phyloP scores from a whole-genome alignment of 2,888 invertebrate species.

The Meteorus cinctellus region DNA sequence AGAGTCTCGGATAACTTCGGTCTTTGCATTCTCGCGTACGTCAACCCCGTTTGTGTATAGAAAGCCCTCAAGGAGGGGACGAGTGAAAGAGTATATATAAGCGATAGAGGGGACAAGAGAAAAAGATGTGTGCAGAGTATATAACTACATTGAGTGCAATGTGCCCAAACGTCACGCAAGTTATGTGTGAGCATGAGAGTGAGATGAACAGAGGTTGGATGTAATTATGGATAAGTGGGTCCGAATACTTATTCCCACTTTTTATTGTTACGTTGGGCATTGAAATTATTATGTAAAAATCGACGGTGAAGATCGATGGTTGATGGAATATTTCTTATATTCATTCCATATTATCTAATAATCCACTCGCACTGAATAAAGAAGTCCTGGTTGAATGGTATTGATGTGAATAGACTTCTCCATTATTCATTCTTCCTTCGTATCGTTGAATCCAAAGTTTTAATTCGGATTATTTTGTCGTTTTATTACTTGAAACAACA shows the following conservation, averaged over 20 bases:
- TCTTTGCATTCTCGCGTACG: conserved; percentile 65
- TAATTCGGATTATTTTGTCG: too few relatives aligned
- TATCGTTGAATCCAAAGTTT: too few relatives aligned
- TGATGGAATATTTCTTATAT: too few relatives aligned
- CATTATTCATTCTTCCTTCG: too few relatives aligned
- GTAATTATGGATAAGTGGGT: conserved; percentile 26
- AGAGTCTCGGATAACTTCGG: conserved; percentile 45
- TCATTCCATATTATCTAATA: too few relatives aligned
- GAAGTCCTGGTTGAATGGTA: too few relatives aligned
- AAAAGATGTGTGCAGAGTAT: not conserved
- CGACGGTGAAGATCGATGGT: too few relatives aligned
- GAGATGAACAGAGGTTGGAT: too few relatives aligned
- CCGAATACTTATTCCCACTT: not conserved
- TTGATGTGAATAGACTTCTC: too few relatives aligned
- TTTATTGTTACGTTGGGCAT: conserved; percentile 21
- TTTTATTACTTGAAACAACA: too few relatives aligned
- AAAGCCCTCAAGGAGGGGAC: conserved; percentile 62
- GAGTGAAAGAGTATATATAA: conserved; percentile 38
- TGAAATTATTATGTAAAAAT: too few relatives aligned
- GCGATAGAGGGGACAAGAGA: not conserved
- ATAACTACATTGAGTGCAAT: conserved; percentile 63
- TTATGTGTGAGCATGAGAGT: conserved; percentile 8
- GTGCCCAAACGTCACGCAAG: conserved; percentile 50
- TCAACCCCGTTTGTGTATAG: conserved; percentile 60
- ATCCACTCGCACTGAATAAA: too few relatives aligned